Evolutionary conservation across 2,888 invertebrate species (phyloP), one percentile per base, ranked within the genome.

Genomic region (Limnephilus rhombicus): DNA sequence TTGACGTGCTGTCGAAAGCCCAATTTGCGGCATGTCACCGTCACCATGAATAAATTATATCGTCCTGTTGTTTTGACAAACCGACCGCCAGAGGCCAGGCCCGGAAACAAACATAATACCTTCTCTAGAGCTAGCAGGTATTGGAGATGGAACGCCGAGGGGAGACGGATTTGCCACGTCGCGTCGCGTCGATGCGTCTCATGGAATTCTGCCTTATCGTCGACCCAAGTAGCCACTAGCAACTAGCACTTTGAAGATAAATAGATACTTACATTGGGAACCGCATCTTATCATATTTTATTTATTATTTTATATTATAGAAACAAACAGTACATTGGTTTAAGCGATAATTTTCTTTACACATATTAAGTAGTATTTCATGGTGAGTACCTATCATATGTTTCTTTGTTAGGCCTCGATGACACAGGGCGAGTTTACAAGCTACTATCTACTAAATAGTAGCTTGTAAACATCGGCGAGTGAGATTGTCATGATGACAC

Each of bases 31-130:
- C 91, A 91, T 91, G 92, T 90, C 92, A 92, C 86, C 91, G 81
- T 90, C 29, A 88, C 90, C 82, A 83, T 93, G 93, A 93, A 93
- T 92, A 91, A 93, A 93, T 93, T 80, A 93, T 91, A 68, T 92
- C 92, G 90, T 93, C 92, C 92, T 91, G 93, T 92, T 93, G 91
- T 93, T 92, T 93, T 93, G 92, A 93, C 91, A 82, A 92, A 85
- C 89, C 18, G n/a, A 49, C 37, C 7, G 82, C 82, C 89, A 24
- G 88, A 68, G 45, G 45, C 41, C 86, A 86, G 86, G 85, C 3
- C 85, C 85, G 41, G 37, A 85, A 34, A 68, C 68, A 9, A 4
- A 68, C 24, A 24, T n/a, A 9, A 68, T 68, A 68, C 24, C 68
- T 68, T 24, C 68, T 68, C 24, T 31, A 9, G 68, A 7, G 24